Base-by-base conservation (phyloP, 1,140 invertebrate genomes). In the Cecropterus lyciades region DNA sequence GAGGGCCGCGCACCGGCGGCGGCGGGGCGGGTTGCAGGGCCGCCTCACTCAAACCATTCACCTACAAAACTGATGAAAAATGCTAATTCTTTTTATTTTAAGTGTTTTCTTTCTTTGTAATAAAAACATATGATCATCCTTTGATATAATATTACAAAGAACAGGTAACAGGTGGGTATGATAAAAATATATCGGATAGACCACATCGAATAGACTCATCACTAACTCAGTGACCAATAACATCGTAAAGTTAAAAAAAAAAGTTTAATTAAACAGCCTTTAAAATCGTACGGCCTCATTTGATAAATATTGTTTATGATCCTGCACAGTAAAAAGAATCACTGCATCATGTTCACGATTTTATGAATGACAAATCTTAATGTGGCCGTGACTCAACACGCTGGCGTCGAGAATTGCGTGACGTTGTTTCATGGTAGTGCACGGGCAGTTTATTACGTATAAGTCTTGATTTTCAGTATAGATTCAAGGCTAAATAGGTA, bases 361-460 rank as follows among this genome's bases (percentile, higher is more conserved):
- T 84, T 80, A 79, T 86, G 80, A 86, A 88, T 90, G 85, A 90
- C 78, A 77, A 87, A 82, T 82, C 76, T 80, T 79, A 81, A 79
- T 79, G 70, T 73, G 73, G 67, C 69, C 70, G 70, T 88, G 88
- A 89, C 62, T 91, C 86, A 90, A 79, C 78, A 65, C 67, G 70
- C 69, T 77, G 72, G 67, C 79, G 80, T 80, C 81, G 73, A 80
- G 72, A 75, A 69, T 76, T 70, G 76, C 68, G 70, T 86, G 80
- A 84, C 84, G 83, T 75, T 72, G 67, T 70, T 77, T 80, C 72
- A 75, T 71, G 73, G 64, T 83, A 76, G 55, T 75, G 72, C 60
- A 72, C 62, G 72, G 69, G 62, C 59, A 70, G 67, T 68, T 67
- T 74, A 65, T 73, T 74, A 82, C 71, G 70, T 79, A 70, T 63